These are phyloP conservation scores for Oriolus oriolus DNA, from an alignment of 2,113 vertebrate species.

Conservation along the genomic window DNA sequence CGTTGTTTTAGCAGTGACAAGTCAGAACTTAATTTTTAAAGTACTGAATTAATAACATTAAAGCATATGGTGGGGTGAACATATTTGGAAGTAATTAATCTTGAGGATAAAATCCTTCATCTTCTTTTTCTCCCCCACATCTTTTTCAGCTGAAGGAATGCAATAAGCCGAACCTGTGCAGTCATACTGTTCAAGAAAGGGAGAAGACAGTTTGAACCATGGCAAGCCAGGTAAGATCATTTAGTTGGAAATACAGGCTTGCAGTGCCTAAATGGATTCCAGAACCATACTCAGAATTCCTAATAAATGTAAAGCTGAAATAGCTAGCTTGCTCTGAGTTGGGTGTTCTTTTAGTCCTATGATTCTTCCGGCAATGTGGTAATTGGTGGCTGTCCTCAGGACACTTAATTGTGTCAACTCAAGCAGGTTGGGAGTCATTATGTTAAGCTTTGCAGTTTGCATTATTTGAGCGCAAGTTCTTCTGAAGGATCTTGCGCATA, in stretches of 20 bases:
- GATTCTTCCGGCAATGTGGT: background rate
- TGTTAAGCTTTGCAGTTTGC: background rate
- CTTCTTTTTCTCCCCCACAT: background rate
- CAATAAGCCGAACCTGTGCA: background rate
- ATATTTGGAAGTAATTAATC: background rate
- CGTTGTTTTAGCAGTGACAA: background rate
- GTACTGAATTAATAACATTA: background rate
- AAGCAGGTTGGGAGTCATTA: slow-evolving; percentile 1
- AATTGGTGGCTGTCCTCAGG: slow-evolving; percentile 13
- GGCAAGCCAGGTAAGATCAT: slow-evolving; percentile 67
- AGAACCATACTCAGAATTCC: slow-evolving; percentile 13
- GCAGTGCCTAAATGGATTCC: slow-evolving; percentile 12
- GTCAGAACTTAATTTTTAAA: background rate
- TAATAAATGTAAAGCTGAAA: slow-evolving; percentile 41
- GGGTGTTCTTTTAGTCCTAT: background rate
- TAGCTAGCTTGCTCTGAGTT: slow-evolving; percentile 48
- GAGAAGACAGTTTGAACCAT: slow-evolving; percentile 28
- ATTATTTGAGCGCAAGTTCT: slow-evolving; percentile 30
- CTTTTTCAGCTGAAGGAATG: background rate
- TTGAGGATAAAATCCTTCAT: background rate
- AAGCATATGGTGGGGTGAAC: background rate
- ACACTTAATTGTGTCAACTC: background rate
- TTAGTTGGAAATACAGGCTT: slow-evolving; percentile 25
- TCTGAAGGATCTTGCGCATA: slow-evolving; percentile 15
- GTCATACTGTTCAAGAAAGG: background rate